phyloP scores from a whole-genome alignment of 2,113 vertebrate species.

The Nettapus auritus region DNA sequence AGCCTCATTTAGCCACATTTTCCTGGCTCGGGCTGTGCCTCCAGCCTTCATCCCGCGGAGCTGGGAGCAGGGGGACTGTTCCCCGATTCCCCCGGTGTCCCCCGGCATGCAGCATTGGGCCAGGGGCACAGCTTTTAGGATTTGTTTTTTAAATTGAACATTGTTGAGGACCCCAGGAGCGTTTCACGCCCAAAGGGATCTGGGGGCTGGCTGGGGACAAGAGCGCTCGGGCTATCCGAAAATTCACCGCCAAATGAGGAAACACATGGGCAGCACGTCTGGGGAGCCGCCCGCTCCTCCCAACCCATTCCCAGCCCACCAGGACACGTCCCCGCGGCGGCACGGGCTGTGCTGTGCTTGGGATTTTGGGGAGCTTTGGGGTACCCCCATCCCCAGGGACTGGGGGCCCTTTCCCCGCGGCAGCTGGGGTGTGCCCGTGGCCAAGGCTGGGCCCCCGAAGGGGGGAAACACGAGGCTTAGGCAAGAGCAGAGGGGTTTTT shows the following conservation, averaged over 20 bases:
- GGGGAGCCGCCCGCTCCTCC: background rate
- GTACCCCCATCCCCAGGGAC: too few relatives aligned
- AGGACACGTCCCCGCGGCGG: fast-evolving
- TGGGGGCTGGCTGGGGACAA: constrained; percentile 1
- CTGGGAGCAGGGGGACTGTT: too few relatives aligned
- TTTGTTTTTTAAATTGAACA: constrained; percentile 4
- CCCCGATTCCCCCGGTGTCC: background rate
- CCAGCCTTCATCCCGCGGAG: background rate
- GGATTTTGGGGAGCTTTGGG: too few relatives aligned
- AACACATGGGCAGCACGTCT: constrained; percentile 35
- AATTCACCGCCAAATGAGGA: background rate
- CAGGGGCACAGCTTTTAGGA: background rate
- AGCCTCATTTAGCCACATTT: background rate
- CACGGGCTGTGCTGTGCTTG: fast-evolving
- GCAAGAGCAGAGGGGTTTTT: background rate
- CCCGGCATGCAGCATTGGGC: background rate
- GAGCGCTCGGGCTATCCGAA: fast-evolving
- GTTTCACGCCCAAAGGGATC: background rate
- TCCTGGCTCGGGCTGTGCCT: background rate
- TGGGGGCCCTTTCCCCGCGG: background rate
- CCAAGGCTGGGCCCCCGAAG: background rate
- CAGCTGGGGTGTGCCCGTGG: background rate
- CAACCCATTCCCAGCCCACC: fast-evolving
- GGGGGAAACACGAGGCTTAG: fast-evolving
- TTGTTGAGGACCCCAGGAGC: background rate